A percentile compares a stretch with the other conserved stretches of the same genome.
Conservation (phyloP, 2,797 vertebrate species). For the Chelon labrosus region DNA sequence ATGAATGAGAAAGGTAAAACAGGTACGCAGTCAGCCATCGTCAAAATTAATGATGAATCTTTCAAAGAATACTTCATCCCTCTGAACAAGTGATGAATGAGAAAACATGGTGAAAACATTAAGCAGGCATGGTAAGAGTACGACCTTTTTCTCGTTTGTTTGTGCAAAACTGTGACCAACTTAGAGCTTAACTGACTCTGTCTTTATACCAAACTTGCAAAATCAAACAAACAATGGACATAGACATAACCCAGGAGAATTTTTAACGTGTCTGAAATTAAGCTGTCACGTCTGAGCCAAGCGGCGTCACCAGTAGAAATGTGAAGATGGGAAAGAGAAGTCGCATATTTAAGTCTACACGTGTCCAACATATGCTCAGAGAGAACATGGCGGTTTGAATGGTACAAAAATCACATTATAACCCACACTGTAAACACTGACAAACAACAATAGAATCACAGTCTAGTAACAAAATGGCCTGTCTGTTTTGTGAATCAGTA, state of each 20-base stretch:
- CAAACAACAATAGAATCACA: not conserved
- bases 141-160: conserved; percentile 11
- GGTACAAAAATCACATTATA: not conserved
- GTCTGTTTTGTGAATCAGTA: not conserved
- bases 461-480: not conserved
- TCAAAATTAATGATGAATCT: conserved; percentile 21
- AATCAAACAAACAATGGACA: not conserved
- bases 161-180: conserved; percentile 5
- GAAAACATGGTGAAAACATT: conserved; percentile 52
- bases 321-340: not conserved
- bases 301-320: not conserved
- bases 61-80: conserved; percentile 35
- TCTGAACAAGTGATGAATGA: conserved; percentile 37
- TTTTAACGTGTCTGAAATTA: not conserved
- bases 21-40: conserved; percentile 21
- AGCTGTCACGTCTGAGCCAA: not conserved
- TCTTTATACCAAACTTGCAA: not conserved
- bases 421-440: not conserved
- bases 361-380: not conserved
- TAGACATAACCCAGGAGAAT: not conserved
- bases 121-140: conserved; percentile 5
- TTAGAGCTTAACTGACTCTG: not conserved
- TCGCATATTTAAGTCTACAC: not conserved
- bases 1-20: conserved; percentile 33
- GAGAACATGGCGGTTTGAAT: not conserved